A percentile compares a stretch with the other conserved stretches of the same genome.
These are phyloP conservation scores for Pangasianodon hypophthalmus DNA, from an alignment of 2,113 vertebrate species.

Conservation along the genomic window DNA sequence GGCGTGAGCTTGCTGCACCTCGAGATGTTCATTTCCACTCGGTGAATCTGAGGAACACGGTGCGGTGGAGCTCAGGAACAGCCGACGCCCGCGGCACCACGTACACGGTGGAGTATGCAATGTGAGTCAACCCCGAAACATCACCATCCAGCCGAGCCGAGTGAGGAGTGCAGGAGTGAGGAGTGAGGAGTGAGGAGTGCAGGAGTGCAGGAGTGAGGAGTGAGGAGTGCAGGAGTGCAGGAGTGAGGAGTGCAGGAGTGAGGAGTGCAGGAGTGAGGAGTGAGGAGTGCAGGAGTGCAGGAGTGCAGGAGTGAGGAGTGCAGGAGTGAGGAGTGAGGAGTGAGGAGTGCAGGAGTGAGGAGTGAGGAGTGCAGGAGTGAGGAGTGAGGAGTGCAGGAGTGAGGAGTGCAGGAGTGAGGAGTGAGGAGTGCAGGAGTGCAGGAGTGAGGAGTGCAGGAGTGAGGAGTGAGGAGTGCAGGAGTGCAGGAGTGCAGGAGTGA, in stretches of 20 bases:
- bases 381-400: too few relatives aligned
- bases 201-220: not conserved
- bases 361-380: not conserved
- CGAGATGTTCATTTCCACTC: slow-evolving; percentile 77
- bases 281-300: not conserved
- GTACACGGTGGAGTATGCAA: slow-evolving; percentile 83
- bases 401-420: not conserved
- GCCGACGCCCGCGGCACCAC: slow-evolving; percentile 57
- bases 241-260: too few relatives aligned
- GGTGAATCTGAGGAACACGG: slow-evolving; percentile 82
- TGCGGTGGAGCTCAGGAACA: slow-evolving; percentile 81
- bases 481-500: too few relatives aligned
- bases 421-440: not conserved
- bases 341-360: not conserved
- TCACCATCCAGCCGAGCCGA: not conserved
- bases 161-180: not conserved
- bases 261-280: not conserved
- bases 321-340: not conserved
- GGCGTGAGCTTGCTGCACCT: slow-evolving; percentile 9
- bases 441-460: not conserved
- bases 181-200: not conserved
- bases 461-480: not conserved
- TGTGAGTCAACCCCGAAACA: slow-evolving; percentile 75
- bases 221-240: not conserved
- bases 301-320: not conserved